A percentile compares a stretch with the other conserved stretches of the same genome.
Conservation (phyloP, 2,888 invertebrate genomes). For the Nomada flava region DNA sequence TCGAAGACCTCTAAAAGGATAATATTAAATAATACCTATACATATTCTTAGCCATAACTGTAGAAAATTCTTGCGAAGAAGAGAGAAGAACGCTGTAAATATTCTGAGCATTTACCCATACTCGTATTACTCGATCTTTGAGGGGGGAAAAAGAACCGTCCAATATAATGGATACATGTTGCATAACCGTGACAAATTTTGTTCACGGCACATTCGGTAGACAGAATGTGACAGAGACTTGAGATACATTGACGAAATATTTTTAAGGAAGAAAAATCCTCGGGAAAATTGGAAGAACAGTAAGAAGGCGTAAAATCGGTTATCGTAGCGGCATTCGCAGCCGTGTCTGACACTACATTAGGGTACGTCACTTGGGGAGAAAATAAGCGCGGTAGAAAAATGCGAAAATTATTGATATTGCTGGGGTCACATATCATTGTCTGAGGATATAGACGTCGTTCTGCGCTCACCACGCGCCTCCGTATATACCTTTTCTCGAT, state of each 20-base stretch:
- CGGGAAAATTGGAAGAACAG: constrained; percentile 43
- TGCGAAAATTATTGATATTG: constrained; percentile 84
- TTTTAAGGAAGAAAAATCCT: constrained; percentile 31
- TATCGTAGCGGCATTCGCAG: constrained; percentile 64
- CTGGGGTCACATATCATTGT: constrained; percentile 84
- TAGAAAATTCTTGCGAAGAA: too few species aligned
- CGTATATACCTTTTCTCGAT: constrained; percentile 76
- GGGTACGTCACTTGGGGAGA: constrained; percentile 60
- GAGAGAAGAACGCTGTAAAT: too few species aligned
- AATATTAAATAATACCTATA: too few species aligned
- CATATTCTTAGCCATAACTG: too few species aligned
- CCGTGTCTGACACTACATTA: constrained; percentile 56
- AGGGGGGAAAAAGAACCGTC: background rate
- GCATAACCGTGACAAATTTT: constrained; percentile 9
- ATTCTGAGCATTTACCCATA: too few species aligned
- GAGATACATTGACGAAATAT: constrained; percentile 30
- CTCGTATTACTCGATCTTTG: too few species aligned
- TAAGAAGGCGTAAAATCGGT: constrained; percentile 65
- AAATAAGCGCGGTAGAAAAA: constrained; percentile 78
- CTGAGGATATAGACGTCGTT: constrained; percentile 83
- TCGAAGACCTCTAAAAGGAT: too few species aligned
- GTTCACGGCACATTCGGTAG: background rate
- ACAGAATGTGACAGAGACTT: background rate
- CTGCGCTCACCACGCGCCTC: constrained; percentile 72
- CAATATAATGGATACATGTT: too few species aligned